Percentiles rank a stretch among this genome's conserved stretches.
Evolutionary conservation across 2,797 vertebrate species (phyloP).

Genomic region (Mormyrus hasselquistii): DNA sequence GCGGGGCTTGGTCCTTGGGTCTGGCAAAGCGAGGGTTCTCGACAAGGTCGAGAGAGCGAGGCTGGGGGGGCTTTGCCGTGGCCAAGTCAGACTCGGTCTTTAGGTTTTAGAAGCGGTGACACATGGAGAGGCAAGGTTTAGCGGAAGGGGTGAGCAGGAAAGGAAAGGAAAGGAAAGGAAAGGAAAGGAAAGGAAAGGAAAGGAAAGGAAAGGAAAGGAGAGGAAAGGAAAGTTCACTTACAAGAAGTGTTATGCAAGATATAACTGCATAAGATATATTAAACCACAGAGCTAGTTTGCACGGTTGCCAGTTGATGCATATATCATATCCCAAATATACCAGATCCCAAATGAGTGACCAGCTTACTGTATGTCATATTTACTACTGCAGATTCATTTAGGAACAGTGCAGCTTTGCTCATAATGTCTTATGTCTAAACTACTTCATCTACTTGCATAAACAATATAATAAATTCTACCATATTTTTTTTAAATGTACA

Average conservation of each 20-base stretch:
- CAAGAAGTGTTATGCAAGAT: background rate
- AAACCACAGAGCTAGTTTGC: background rate
- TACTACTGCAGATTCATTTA: background rate
- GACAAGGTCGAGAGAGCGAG: conserved; percentile 54
- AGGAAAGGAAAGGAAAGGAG: no score
- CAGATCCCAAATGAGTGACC: background rate
- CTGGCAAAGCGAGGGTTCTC: conserved; percentile 63
- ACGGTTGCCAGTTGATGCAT: background rate
- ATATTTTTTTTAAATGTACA: background rate
- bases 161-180: no score
- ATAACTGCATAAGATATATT: background rate
- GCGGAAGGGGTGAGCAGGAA: conserved; percentile 39
- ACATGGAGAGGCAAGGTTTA: conserved; percentile 28
- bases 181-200: conserved; percentile 32
- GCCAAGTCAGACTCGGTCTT: conserved; percentile 46
- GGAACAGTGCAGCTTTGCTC: background rate
- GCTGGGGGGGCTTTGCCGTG: conserved; percentile 53
- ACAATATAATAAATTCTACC: background rate
- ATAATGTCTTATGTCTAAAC: background rate
- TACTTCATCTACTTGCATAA: background rate
- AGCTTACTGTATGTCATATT: background rate
- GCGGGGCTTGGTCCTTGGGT: conserved; percentile 56
- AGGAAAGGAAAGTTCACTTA: conserved; percentile 28
- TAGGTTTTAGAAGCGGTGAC: conserved; percentile 13
- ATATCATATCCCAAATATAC: background rate